Evolutionary conservation across 2,888 invertebrate species (phyloP), one percentile per base, ranked within the genome.

Genomic region (Pristionchus japonicus): DNA sequence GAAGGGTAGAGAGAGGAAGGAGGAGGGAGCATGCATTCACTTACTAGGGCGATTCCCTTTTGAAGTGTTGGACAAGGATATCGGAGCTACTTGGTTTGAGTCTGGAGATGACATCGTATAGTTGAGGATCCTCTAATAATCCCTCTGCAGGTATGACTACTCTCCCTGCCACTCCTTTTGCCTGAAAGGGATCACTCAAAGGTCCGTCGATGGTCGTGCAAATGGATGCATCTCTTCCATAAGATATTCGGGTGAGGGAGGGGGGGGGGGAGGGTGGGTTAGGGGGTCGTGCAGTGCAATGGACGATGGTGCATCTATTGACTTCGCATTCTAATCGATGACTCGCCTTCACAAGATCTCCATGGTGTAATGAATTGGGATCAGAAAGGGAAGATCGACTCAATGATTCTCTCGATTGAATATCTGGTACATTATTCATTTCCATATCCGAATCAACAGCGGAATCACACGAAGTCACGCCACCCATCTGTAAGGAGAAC

Each of bases 311-410:
- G n/a, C n/a, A n/a, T n/a, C n/a, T n/a, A n/a, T n/a, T n/a, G n/a
- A n/a, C n/a, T n/a, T n/a, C n/a, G n/a, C n/a, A n/a, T n/a, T n/a
- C n/a, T n/a, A n/a, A n/a, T n/a, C 43, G 43, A 70, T 11, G 57
- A 15, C 84, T 64, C 31, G 80, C 87, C 61, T 87, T 87, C 11
- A 87, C 87, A 4, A 87, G 80, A 80, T 87, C 87, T 57, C 87
- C 87, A 34, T 87, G 87, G n/a, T 87, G 77, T 9, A 87, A 52
- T 31, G n/a, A 20, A 43, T 49, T n/a, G 3, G 77, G 87, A 61
- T 87, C 87, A 34, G 52, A 23, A n/a, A 61, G 27, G 27, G 61
- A 49, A n/a, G 40, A 17, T 27, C 27, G 13, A 52, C 17, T 31
- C 20, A 43, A 64, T n/a, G 85, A 40, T n/a, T n/a, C n/a, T n/a